Evolutionary conservation across 1,140 invertebrate species (phyloP), one percentile per base, ranked within the genome.

Genomic region (Alviniconcha marisindica): DNA sequence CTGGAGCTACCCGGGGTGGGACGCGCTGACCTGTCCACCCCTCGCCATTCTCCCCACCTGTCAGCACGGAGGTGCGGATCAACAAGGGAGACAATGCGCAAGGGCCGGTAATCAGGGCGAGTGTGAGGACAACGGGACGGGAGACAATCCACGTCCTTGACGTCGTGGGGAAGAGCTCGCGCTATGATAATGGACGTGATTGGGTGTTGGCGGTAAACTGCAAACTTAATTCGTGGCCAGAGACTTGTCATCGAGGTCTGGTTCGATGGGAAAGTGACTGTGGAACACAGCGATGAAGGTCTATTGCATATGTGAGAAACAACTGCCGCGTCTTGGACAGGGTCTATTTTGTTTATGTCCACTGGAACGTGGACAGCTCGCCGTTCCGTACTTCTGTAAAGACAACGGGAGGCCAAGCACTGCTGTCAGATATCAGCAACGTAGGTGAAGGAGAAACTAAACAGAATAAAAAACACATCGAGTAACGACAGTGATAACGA

Each of bases 1-100:
- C 5, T 76, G 31, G 73, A 76, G 48, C 73, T 54, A 51, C 14
- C 24, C 71, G 71, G 71, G 44, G 73, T 5, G 44, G n/a, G 44
- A 48, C 73, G 73, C 44, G 10, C 73, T n/a, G n/a, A 54, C 73
- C 10, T 76, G 73, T 76, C 73, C 73, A 36, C 73, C 73, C 73
- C n/a, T 31, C 42, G 10, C 73, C 36, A 51, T 76, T 76, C 42
- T 76, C 21, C 38, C 38, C 42, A 76, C 73, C 73, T 76, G 73
- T 76, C 73, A 76, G 14, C 73, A 76, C 73, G 24, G n/a, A 42
- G 73, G 73, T 76, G 73, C 24, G 10, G 73, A 54, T 31, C 24
- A 76, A 76, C 73, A 51, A 48, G 73, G 42, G 18, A 7, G 14
- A 74, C 71, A 74, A 74, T 24, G 71, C 3, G 40, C 14, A 33